phyloP scores from a whole-genome alignment of 2,113 vertebrate species.

The Hucho hucho region DNA sequence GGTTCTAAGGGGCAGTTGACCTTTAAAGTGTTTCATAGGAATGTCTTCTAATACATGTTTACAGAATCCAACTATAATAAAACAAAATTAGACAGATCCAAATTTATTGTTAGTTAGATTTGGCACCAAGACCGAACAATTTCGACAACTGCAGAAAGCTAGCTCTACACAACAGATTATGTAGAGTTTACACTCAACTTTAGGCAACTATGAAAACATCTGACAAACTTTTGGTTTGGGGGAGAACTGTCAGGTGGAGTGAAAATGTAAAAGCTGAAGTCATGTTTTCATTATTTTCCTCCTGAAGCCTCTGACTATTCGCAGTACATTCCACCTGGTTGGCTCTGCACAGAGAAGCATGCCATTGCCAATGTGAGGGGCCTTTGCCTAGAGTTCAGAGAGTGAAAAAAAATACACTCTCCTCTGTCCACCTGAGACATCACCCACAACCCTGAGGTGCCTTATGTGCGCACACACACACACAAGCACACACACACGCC shows the following conservation, averaged over 20 bases:
- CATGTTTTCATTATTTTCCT: conserved; percentile 41
- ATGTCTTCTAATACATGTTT: not conserved
- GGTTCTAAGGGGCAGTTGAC: no score
- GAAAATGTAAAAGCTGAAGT: not conserved
- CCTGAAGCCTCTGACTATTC: conserved; percentile 41
- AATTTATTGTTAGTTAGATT: no score
- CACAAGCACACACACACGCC: no score
- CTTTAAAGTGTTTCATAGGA: no score
- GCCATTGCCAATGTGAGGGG: conserved; percentile 51
- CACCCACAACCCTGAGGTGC: conserved; percentile 33
- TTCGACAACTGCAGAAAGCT: not conserved
- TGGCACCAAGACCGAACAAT: no score
- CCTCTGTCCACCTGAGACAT: conserved; percentile 42
- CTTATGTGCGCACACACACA: conserved; percentile 18
- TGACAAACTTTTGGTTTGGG: not conserved
- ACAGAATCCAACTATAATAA: no score
- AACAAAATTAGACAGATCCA: no score
- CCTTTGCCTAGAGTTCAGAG: conserved; percentile 2
- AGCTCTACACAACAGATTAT: not conserved
- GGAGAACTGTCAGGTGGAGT: not conserved
- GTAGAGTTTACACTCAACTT: no score
- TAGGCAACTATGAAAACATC: not conserved
- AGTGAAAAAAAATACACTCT: conserved; percentile 12
- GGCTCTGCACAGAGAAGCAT: conserved; percentile 48
- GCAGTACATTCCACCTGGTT: conserved; percentile 45